A percentile compares a stretch with the other conserved stretches of the same genome.
Conservation (phyloP, 2,113 vertebrate species). For the Aptenodytes forsteri region DNA sequence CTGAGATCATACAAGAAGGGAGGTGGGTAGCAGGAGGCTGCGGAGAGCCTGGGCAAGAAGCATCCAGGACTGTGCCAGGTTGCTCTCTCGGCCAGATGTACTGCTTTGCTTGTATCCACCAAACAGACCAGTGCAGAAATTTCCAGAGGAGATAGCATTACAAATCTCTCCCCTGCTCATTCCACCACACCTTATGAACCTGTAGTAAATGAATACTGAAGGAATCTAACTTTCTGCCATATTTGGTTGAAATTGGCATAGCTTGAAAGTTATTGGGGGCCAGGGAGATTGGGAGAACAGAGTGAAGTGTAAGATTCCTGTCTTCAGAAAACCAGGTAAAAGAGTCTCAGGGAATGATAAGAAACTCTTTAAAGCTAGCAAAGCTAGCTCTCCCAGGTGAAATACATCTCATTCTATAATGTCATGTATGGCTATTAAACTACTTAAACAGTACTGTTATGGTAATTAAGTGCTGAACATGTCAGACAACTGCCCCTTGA, state of each 20-base stretch:
- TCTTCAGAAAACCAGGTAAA: neutral
- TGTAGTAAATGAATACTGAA: neutral
- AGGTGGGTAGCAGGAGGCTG: neutral
- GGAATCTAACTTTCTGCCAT: neutral
- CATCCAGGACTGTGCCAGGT: fast-evolving
- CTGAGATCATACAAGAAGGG: neutral
- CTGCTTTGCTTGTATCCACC: fast-evolving
- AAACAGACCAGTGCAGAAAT: neutral
- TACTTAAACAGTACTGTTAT: neutral
- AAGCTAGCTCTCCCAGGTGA: neutral
- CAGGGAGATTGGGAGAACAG: neutral
- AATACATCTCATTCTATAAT: neutral
- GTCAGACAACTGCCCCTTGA: neutral
- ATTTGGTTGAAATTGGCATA: neutral
- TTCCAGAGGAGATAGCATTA: neutral
- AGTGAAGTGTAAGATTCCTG: neutral
- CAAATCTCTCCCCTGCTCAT: neutral
- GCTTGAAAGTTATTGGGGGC: neutral
- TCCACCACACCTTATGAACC: neutral
- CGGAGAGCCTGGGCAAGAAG: neutral
- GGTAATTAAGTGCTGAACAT: neutral
- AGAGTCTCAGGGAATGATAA: neutral
- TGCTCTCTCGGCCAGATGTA: neutral
- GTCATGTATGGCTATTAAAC: neutral
- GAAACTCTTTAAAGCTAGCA: neutral